Evolutionary conservation across 1,140 invertebrate genomes (phyloP).

Genomic region (Drosophila bocki): DNA sequence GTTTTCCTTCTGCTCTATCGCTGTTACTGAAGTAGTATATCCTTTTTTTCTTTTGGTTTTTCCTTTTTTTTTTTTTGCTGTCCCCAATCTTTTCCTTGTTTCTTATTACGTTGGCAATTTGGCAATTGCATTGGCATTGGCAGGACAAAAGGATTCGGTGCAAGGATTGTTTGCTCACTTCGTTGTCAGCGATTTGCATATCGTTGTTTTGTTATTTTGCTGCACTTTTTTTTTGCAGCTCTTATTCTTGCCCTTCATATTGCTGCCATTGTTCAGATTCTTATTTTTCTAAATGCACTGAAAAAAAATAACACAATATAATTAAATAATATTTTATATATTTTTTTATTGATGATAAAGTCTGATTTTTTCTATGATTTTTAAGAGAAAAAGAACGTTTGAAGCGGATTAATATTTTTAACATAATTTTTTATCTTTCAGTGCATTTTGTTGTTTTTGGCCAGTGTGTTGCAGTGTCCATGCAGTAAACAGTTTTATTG

Average conservation of each 20-base stretch:
- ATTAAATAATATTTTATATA: no score
- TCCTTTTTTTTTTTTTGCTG: background rate
- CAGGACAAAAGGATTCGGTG: slow-evolving; percentile 40
- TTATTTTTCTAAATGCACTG: slow-evolving; percentile 22
- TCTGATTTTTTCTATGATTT: no score
- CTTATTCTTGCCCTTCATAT: slow-evolving; percentile 31
- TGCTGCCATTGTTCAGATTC: slow-evolving; percentile 42
- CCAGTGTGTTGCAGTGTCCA: slow-evolving; percentile 28
- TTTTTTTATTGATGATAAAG: no score
- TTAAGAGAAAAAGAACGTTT: no score
- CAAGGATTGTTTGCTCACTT: slow-evolving; percentile 49
- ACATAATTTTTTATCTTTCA: background rate
- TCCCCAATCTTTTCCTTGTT: slow-evolving; percentile 37
- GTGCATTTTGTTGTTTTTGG: slow-evolving; percentile 37
- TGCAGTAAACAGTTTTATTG: slow-evolving; percentile 70
- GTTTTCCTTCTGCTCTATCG: slow-evolving; percentile 30
- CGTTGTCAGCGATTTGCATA: slow-evolving; percentile 63
- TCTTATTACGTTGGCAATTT: slow-evolving; percentile 52
- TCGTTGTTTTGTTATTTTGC: slow-evolving; percentile 45
- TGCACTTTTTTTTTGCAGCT: slow-evolving; percentile 24
- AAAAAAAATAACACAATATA: background rate
- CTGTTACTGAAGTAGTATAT: slow-evolving; percentile 8
- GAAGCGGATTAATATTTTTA: background rate
- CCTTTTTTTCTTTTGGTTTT: background rate
- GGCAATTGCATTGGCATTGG: slow-evolving; percentile 48